Percentiles rank a stretch among this genome's conserved stretches.
Evolutionary conservation across 2,888 invertebrate species (phyloP).

Genomic region (Spilosoma lubricipeda): DNA sequence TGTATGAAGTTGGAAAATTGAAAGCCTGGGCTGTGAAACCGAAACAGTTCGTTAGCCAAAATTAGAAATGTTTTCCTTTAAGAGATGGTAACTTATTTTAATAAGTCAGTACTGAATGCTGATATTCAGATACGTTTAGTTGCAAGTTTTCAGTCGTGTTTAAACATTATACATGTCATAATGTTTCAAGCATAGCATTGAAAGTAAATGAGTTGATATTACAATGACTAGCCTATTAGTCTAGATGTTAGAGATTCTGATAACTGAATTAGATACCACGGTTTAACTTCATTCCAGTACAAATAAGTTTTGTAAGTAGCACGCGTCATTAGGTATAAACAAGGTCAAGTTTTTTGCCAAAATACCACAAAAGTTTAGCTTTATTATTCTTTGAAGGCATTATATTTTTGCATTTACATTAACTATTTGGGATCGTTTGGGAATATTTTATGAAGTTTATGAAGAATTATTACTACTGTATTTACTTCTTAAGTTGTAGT

Average conservation of each 20-base stretch:
- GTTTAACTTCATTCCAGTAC: too few species aligned
- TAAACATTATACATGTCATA: too few species aligned
- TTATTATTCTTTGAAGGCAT: not conserved
- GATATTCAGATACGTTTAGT: not conserved
- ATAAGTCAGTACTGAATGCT: not conserved
- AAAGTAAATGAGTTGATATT: too few species aligned
- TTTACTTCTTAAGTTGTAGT: too few species aligned
- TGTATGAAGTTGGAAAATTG: conserved; percentile 5
- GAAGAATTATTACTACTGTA: too few species aligned
- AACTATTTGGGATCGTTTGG: not conserved
- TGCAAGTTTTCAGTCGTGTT: not conserved
- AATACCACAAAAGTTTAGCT: not conserved
- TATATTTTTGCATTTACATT: not conserved
- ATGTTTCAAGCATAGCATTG: too few species aligned
- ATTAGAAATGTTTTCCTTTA: conserved; percentile 7
- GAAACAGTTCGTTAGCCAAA: conserved; percentile 21
- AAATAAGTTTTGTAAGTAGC: too few species aligned
- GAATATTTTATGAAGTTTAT: too few species aligned
- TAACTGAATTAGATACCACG: not conserved
- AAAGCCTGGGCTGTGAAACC: not conserved
- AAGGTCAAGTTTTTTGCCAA: not conserved
- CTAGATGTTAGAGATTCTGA: not conserved
- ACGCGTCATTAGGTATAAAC: not conserved
- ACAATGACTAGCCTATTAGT: too few species aligned
- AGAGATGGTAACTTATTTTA: not conserved